Evolutionary conservation across 37 sponge, comb jelly and placozoan species (phyloP), one percentile per base, ranked within the genome.

Genomic region (Lycopodina hypogea): DNA sequence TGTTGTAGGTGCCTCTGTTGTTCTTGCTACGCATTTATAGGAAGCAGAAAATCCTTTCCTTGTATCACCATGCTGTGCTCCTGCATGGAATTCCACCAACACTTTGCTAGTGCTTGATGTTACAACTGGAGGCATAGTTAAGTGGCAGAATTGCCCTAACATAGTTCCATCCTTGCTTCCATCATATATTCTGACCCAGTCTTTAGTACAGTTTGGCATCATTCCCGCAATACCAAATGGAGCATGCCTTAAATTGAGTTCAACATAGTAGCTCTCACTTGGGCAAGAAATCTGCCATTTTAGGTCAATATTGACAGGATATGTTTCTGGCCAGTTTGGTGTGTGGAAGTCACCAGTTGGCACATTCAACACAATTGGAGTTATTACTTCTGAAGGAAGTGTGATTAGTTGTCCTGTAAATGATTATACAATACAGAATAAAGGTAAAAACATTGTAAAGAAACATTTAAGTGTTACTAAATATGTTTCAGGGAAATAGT

Each of bases 221-320:
- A 48, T 28, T 12, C 71, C 81, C 14, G 55, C 39, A 18, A 80
- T 71, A 2, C 71, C 61, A 59, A 71, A 80, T 1, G 32, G 7
- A 21, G 41, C n/a, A 42, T 33, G 1, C 55, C 59, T 48, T 38
- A 58, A 28, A 32, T 69, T 21, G 19, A 30, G 35, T 26, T 55
- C 24, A 19, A 24, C 57, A 1, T 69, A 34, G 42, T 29, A 3
- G 29, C 23, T 8, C 3, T 36, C 35, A 19, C 4, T 17, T n/a
- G 87, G 81, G 2, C 73, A 58, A 8, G 67, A 33, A 58, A 87
- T 81, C 3, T 18, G 71, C 87, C 87, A 87, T n/a, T 76, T 69
- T 24, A 61, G 77, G 33, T 81, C 59, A 15, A 59, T 45, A 4
- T 68, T 60, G 51, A 21, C 42, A 2, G 65, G 63, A 63, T 87